phyloP scores from a whole-genome alignment of 2,113 vertebrate genomes.

The Argyrosomus japonicus region DNA sequence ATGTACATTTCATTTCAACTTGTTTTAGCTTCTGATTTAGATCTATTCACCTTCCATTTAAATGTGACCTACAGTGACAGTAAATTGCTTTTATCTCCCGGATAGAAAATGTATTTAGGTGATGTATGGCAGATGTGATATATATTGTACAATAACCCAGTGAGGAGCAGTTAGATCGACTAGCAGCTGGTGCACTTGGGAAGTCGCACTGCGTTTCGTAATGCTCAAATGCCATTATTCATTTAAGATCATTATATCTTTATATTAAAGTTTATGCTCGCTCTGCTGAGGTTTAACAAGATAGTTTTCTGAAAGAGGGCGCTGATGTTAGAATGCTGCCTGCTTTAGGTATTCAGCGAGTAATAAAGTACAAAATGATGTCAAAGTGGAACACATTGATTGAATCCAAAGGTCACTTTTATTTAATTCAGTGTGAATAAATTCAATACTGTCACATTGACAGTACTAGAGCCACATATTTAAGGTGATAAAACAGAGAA shows the following conservation, averaged over 20 bases:
- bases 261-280: background rate
- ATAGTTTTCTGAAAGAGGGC: background rate
- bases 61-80: constrained; percentile 27
- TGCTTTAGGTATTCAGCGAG: background rate
- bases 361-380: background rate
- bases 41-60: constrained; percentile 36
- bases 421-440: constrained; percentile 75
- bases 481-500: constrained; percentile 47
- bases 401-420: constrained; percentile 81
- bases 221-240: background rate
- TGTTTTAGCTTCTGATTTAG: background rate
- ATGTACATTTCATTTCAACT: constrained; percentile 28
- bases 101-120: constrained; percentile 34
- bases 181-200: constrained; percentile 22
- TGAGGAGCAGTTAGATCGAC: background rate
- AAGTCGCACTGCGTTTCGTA: constrained; percentile 22
- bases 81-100: constrained; percentile 33
- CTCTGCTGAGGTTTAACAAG: constrained; percentile 5
- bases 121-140: constrained; percentile 31
- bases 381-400: background rate
- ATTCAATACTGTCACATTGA: constrained; percentile 53
- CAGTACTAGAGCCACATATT: constrained; percentile 41
- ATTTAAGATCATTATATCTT: constrained; percentile 14
- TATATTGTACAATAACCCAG: constrained; percentile 5
- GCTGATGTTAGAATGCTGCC: background rate